phyloP scores from a whole-genome alignment of 2,797 vertebrate species.

The Silurus aristotelis region DNA sequence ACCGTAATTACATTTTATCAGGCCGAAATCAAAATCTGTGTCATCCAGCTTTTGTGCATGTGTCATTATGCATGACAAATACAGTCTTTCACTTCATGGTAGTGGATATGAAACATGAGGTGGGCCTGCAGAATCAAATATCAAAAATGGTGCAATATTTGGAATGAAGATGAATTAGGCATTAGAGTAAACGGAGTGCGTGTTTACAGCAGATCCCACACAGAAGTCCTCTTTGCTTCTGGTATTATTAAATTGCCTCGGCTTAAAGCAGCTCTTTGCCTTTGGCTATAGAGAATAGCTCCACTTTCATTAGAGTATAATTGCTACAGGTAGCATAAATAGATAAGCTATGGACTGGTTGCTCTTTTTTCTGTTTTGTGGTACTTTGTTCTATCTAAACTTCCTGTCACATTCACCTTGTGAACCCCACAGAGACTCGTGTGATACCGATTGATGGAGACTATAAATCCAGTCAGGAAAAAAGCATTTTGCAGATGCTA shows the following conservation, averaged over 20 bases:
- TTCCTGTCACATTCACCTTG: background rate
- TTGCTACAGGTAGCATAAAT: constrained; percentile 41
- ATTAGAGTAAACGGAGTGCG: constrained; percentile 18
- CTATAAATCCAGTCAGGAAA: constrained; percentile 10
- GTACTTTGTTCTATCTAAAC: constrained; percentile 32
- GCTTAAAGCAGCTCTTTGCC: constrained; percentile 38
- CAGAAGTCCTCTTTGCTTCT: constrained; percentile 35
- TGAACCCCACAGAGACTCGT: constrained; percentile 16
- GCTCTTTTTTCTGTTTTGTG: constrained; percentile 24
- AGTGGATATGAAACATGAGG: constrained; percentile 46
- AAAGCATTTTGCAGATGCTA: background rate
- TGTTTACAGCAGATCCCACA: constrained; percentile 36
- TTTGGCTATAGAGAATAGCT: constrained; percentile 42
- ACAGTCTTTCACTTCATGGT: background rate
- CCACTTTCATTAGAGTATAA: constrained; percentile 51
- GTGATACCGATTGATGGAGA: constrained; percentile 23
- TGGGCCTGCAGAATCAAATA: constrained; percentile 43
- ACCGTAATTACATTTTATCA: constrained; percentile 50
- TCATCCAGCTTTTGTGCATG: constrained; percentile 31
- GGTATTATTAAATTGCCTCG: constrained; percentile 49
- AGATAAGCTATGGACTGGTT: constrained; percentile 6
- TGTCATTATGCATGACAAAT: constrained; percentile 22
- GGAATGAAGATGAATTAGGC: constrained; percentile 44
- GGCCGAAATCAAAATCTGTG: constrained; percentile 49
- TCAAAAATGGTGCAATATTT: constrained; percentile 37